phyloP scores from a whole-genome alignment of 2,797 vertebrate species.

The Hylomyscus alleni region DNA sequence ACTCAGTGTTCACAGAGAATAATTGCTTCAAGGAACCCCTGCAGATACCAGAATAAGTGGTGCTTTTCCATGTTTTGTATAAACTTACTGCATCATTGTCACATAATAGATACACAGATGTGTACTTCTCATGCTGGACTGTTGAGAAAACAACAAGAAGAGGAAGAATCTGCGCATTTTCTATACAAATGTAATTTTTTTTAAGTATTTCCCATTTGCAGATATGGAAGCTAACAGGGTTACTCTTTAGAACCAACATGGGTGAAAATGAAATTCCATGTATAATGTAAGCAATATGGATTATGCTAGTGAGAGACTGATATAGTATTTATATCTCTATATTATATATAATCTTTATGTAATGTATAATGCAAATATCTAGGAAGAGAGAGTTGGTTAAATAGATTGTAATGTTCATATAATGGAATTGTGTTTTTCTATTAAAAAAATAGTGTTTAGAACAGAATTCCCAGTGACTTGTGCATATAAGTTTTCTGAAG shows the following conservation, averaged over 20 bases:
- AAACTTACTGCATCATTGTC: neutral
- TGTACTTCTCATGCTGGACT: neutral
- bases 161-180: neutral
- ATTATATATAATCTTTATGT: neutral
- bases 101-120: neutral
- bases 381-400: neutral
- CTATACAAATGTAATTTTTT: neutral
- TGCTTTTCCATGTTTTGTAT: neutral
- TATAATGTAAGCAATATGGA: too few relatives aligned
- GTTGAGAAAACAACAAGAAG: neutral
- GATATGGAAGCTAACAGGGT: neutral
- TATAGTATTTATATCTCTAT: neutral
- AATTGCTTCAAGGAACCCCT: neutral
- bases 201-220: neutral
- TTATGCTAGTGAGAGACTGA: neutral
- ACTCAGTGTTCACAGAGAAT: neutral
- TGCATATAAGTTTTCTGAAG: rapidly evolving
- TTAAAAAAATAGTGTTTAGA: neutral
- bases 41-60: neutral
- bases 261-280: neutral
- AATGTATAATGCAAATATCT: neutral
- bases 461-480: neutral
- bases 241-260: neutral
- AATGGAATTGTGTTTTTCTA: neutral
- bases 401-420: neutral